A percentile compares a stretch with the other conserved stretches of the same genome.
These are phyloP conservation scores for Bombyx mandarina DNA, from an alignment of 1,140 invertebrate genomes.

Conservation along the genomic window DNA sequence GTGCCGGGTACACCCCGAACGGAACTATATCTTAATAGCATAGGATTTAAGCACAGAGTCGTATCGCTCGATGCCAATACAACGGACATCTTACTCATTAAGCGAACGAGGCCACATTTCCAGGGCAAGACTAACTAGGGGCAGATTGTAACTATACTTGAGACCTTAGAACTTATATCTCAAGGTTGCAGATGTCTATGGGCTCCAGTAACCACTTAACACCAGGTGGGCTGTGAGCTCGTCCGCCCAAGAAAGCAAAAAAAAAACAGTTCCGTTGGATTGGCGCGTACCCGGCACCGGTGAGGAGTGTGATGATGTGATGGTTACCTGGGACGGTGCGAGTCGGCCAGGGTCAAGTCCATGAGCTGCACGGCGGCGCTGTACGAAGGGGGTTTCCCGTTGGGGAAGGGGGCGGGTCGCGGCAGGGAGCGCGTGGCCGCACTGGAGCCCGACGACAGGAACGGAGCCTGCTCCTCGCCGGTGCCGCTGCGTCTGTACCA, in stretches of 20 bases:
- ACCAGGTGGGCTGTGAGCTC: too few species aligned
- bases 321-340: conserved; percentile 32
- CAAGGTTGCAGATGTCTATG: too few species aligned
- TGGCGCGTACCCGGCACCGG: background rate
- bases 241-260: too few species aligned
- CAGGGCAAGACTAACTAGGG: too few species aligned
- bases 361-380: conserved; percentile 65
- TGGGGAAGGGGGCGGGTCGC: conserved; percentile 47
- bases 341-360: conserved; percentile 41
- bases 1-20: background rate
- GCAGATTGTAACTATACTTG: too few species aligned
- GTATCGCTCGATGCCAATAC: too few species aligned
- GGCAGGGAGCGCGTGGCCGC: conserved; percentile 44
- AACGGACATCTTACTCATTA: too few species aligned
- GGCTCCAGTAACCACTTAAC: too few species aligned
- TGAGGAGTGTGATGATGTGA: background rate
- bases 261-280: background rate
- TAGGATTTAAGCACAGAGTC: too few species aligned
- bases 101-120: too few species aligned
- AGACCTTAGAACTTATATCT: too few species aligned
- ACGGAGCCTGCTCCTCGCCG: conserved; percentile 65
- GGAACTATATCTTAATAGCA: background rate
- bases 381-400: conserved; percentile 65
- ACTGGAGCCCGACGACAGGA: conserved; percentile 46
- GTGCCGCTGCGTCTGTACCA: conserved; percentile 35